Evolutionary conservation across 2,797 vertebrate genomes (phyloP).

Genomic region (Trichosurus vulpecula): DNA sequence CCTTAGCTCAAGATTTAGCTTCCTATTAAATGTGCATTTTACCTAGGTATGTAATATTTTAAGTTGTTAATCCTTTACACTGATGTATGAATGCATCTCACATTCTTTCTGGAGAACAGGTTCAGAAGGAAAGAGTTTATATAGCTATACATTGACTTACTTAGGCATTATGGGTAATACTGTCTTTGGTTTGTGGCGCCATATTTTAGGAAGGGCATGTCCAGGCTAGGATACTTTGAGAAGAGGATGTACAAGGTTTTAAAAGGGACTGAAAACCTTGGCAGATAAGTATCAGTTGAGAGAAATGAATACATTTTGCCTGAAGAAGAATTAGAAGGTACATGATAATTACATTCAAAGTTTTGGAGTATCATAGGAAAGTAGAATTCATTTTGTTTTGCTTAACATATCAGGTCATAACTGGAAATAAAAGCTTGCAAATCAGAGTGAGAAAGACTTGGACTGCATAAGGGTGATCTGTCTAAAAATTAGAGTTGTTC

Average conservation of each 20-base stretch:
- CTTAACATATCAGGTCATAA: not conserved
- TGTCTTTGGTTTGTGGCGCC: not conserved
- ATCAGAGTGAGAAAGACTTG: not conserved
- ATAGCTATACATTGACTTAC: not conserved
- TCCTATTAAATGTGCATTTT: not conserved
- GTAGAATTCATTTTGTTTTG: not conserved
- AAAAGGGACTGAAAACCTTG: not conserved
- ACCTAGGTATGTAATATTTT: not conserved
- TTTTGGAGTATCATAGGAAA: not conserved
- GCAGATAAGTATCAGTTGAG: not conserved
- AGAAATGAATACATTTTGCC: not conserved
- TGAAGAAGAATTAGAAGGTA: not conserved
- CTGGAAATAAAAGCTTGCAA: not conserved
- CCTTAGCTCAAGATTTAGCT: not conserved
- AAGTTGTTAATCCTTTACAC: no score
- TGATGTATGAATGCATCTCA: not conserved
- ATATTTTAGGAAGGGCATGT: not conserved
- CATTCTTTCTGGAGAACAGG: not conserved
- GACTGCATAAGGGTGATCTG: not conserved
- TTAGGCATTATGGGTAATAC: not conserved
- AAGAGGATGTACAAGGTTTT: not conserved
- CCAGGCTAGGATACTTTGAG: not conserved
- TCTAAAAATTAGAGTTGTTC: not conserved
- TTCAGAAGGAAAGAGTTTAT: not conserved
- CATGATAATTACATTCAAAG: not conserved